Base-by-base conservation (phyloP, 2,888 invertebrate genomes). In the Sarcophaga carnaria region DNA sequence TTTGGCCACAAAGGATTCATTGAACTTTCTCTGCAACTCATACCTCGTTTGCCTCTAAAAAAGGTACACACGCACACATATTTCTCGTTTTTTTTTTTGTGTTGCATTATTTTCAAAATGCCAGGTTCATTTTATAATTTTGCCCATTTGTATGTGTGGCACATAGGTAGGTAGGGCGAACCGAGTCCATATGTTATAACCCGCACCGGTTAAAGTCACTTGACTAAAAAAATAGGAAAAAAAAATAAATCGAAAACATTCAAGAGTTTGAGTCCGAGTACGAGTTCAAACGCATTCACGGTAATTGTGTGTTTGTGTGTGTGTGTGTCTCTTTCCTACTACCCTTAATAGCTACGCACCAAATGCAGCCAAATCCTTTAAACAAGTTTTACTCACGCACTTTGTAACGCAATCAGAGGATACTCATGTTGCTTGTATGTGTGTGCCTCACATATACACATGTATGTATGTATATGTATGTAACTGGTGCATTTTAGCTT, bases 381-480 rank as follows among this genome's bases (percentile, higher is more conserved):
- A 81, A 83, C 81, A 86, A 81, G 80, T 83, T 81, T 76, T 79
- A 79, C 83, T 88, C 86, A 86, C 86, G 86, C 86, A 86, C 84
- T 86, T 86, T 86, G n/a, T 60, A 49, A 60, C 45, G 27, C 4
- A 66, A 80, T 77, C 54, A 47, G 17, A 11, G 45, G 20, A 90
- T 90, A 90, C 89, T 88, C 89, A 77, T 60, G 22, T 17, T 54
- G 14, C 54, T 54, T 4, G 17, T 54, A 4, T 17, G 54, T 10
- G 2, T 54, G 0, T 54, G 1, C 14, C 54, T 54, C 5, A 54
- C 54, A 14, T 17, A 54, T 4, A 3, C 54, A 54, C 4, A 54
- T 12, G 54, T 54, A 10, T 37, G 8, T 37, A 10, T 37, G 54
- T 66, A 64, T 72, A 49, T 66, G 60, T 67, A 78, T 66, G 72